Percentiles rank a stretch among this genome's conserved stretches.
Conservation (phyloP, 2,797 vertebrate species). For the Pyrocephalus nanus region DNA sequence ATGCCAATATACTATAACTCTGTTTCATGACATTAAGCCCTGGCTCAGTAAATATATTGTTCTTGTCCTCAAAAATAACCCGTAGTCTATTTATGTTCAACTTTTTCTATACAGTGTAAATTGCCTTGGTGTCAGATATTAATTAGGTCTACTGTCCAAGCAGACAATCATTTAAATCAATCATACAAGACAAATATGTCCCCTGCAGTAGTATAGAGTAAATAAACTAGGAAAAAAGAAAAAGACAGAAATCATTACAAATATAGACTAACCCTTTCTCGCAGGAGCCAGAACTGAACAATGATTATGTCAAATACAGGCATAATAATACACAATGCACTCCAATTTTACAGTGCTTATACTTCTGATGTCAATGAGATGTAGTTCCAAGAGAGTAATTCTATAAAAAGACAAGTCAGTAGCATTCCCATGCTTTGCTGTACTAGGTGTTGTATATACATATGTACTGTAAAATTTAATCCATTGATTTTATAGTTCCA, state of each 20-base stretch:
- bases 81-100: neutral
- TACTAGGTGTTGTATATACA: neutral
- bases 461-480: neutral
- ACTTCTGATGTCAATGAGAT: neutral
- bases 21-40: neutral
- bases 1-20: neutral
- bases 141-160: conserved; percentile 22
- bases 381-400: neutral
- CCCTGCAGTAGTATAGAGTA: neutral
- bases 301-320: neutral
- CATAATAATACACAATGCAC: neutral
- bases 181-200: conserved; percentile 10
- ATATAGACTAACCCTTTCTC: neutral
- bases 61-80: neutral
- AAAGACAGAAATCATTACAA: neutral
- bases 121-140: conserved; percentile 42
- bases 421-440: neutral
- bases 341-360: neutral
- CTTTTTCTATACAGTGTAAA: conserved; percentile 11
- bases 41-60: neutral
- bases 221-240: neutral
- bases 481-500: neutral
- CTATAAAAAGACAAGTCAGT: neutral
- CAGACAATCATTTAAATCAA: conserved; percentile 51
- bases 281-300: neutral